Evolutionary conservation across 1,140 invertebrate species (phyloP), one percentile per base, ranked within the genome.

Genomic region (Agrilus planipennis): DNA sequence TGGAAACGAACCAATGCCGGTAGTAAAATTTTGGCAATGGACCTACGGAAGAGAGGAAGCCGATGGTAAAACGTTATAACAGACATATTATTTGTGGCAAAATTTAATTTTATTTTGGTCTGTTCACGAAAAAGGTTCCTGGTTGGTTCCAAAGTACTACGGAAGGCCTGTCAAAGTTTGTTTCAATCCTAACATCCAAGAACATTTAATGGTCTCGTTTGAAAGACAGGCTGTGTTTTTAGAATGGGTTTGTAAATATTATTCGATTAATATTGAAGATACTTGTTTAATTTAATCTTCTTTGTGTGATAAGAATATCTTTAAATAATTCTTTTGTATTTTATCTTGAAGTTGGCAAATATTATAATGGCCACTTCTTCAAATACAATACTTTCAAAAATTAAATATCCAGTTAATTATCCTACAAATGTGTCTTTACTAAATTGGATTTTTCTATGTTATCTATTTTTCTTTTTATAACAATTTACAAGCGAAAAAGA

Each of bases 21-120:
- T 49, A 0, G 53, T 75, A 1, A 51, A 67, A 22, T 66, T 73
- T 52, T 75, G 74, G 71, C 53, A 71, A 9, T 75, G 73, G 73
- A 69, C 68, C 4, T 58, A 52, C 14, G 69, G 68, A 12, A 49
- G 47, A 19, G 57, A 71, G 20, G 41, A 56, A 39, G 64, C 72
- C 4, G 60, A 73, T 52, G 72, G 72, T 73, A 58, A 45, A 0
- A 32, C 12, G 15, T 34, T 35, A 9, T 12, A 19, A 2, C 10
- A 28, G 19, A 12, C 1, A 44, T 4, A 2, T 39, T 12, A 19
- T 1, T 14, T 12, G 11, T 15, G n/a, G n/a, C 28, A 12, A 23
- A n/a, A 27, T 16, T 15, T 28, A 42, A 20, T 45, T 32, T 6
- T 20, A 7, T 7, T 10, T 34, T 32, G 19, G 1, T 40, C 10